These are phyloP conservation scores for Unio pictorum DNA, from an alignment of 2,888 invertebrate species.

Conservation along the genomic window DNA sequence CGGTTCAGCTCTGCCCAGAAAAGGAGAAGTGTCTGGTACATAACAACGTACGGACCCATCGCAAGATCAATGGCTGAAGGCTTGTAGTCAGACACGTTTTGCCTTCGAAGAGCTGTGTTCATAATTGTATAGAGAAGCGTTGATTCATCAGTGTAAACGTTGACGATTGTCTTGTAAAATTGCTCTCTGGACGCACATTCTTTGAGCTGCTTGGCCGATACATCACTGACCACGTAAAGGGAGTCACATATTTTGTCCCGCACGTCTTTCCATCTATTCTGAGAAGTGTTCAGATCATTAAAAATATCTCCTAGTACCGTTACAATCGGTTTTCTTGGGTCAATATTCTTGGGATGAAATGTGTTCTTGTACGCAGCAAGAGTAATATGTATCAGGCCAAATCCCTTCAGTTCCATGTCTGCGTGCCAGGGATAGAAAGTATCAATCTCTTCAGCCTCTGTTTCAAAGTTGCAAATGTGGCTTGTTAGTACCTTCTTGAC, in stretches of 20 bases:
- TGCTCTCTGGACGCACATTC: conserved; percentile 15
- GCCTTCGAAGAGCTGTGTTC: conserved; percentile 35
- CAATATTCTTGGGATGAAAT: too few species aligned
- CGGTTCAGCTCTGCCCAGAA: conserved; percentile 22
- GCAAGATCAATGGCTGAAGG: conserved; percentile 38
- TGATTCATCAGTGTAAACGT: conserved; percentile 31
- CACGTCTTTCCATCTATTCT: conserved; percentile 23
- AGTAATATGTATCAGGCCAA: conserved; percentile 23
- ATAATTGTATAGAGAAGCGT: conserved; percentile 26
- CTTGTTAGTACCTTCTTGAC: too few species aligned
- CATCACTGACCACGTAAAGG: conserved; percentile 16
- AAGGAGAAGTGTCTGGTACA: conserved; percentile 33
- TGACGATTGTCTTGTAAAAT: conserved; percentile 24
- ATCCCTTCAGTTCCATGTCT: conserved; percentile 12
- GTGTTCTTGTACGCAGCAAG: conserved; percentile 9
- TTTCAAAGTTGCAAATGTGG: too few species aligned
- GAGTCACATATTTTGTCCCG: conserved; percentile 31
- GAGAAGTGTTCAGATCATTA: conserved; percentile 13
- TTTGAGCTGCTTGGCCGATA: conserved; percentile 10
- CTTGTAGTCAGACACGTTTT: conserved; percentile 19
- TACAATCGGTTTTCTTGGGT: too few species aligned
- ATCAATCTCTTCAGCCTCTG: conserved; percentile 10
- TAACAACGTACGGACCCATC: conserved; percentile 33
- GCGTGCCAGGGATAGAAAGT: conserved; percentile 13
- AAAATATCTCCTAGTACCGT: background rate